These are phyloP conservation scores for Atherinomorus stipes DNA, from an alignment of 2,113 vertebrate genomes.

Conservation along the genomic window DNA sequence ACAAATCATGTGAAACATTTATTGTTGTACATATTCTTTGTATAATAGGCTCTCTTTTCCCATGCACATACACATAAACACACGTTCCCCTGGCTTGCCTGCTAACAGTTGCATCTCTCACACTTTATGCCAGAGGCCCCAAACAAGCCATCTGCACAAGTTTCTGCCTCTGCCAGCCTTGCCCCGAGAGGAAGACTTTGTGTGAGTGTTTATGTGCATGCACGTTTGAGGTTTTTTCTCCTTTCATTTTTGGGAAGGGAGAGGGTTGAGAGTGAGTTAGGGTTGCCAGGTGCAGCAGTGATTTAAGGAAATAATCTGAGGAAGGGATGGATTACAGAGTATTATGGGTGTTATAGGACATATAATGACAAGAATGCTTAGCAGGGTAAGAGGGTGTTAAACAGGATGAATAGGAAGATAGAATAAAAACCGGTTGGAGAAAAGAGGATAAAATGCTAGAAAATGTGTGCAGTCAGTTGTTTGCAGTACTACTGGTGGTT, in stretches of 20 bases:
- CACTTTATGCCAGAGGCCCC: conserved; percentile 61
- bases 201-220: conserved; percentile 1
- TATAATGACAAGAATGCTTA: neutral
- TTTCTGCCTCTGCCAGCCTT: conserved; percentile 57
- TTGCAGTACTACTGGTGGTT: neutral
- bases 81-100: conserved; percentile 14
- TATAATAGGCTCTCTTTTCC: neutral
- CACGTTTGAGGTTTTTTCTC: neutral
- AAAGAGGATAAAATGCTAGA: neutral
- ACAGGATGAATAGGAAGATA: neutral
- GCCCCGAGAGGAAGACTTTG: conserved; percentile 43
- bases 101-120: conserved; percentile 59
- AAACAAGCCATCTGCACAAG: conserved; percentile 73
- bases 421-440: neutral
- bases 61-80: neutral
- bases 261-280: neutral
- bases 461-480: neutral
- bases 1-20: conserved; percentile 10
- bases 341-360: neutral
- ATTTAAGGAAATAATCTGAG: conserved; percentile 36
- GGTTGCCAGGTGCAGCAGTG: conserved; percentile 33
- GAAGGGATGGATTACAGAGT: conserved; percentile 17
- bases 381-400: neutral
- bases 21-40: neutral
- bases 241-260: neutral